Percentiles rank a stretch among this genome's conserved stretches.
These are phyloP conservation scores for Zaprionus vittiger DNA, from an alignment of 1,140 invertebrate species.

Conservation along the genomic window DNA sequence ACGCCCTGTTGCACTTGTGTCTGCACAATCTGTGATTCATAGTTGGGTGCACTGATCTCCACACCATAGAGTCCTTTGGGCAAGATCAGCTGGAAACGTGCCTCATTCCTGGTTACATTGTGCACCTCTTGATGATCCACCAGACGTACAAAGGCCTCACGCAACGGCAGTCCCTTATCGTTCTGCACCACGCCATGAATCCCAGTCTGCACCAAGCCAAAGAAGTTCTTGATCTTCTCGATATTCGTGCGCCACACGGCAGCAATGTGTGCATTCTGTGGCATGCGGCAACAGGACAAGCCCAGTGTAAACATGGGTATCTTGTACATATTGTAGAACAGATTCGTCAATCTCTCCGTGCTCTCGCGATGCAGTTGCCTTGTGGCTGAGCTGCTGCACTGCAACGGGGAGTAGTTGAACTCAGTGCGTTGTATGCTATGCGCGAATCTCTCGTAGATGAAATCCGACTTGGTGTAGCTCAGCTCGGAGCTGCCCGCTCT, in stretches of 20 bases:
- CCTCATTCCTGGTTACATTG: conserved; percentile 88
- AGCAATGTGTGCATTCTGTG: conserved; percentile 87
- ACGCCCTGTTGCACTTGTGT: conserved; percentile 80
- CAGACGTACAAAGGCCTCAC: conserved; percentile 89
- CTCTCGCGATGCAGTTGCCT: conserved; percentile 61
- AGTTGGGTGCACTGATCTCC: conserved; percentile 86
- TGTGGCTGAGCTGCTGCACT: conserved; percentile 62
- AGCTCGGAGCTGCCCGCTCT: conserved; percentile 69
- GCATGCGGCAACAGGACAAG: conserved; percentile 92
- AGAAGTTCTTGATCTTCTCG: conserved; percentile 88
- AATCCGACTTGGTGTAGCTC: conserved; percentile 61
- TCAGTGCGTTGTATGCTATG: conserved; percentile 70
- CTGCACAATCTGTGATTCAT: conserved; percentile 85
- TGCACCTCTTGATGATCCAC: conserved; percentile 86
- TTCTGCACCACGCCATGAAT: conserved; percentile 90
- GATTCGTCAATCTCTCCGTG: conserved; percentile 85
- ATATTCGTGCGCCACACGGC: conserved; percentile 91
- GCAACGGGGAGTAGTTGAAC: conserved; percentile 72
- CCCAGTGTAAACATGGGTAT: conserved; percentile 87
- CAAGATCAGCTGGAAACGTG: conserved; percentile 89
- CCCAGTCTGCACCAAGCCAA: conserved; percentile 86
- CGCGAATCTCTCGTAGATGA: conserved; percentile 74
- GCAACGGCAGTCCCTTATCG: conserved; percentile 87
- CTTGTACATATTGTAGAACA: conserved; percentile 86
- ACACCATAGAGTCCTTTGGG: conserved; percentile 88